Evolutionary conservation across 1,140 invertebrate genomes (phyloP), one percentile per base, ranked within the genome.

Genomic region (Pygmarrhopalites habei): DNA sequence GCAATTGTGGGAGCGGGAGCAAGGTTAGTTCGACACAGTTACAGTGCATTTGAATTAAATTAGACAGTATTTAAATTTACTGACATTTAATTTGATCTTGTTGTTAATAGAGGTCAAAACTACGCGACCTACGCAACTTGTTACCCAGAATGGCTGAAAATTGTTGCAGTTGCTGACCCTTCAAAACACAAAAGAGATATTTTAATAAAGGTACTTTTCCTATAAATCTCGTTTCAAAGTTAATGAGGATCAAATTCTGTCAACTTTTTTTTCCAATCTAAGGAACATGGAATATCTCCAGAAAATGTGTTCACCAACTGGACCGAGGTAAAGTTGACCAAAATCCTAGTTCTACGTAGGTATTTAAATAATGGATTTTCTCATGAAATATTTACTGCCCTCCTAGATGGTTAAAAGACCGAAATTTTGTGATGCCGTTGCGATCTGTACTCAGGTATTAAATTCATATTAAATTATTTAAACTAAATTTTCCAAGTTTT

Each of bases 401-500:
- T n/a, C n/a, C 32, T 66, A 75, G 41, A 70, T 74, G 5, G 68
- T 65, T 15, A 61, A 72, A n/a, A 61, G 30, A 32, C 72, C 74
- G 1, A 77, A 75, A 64, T 69, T 79, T 71, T 75, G 76, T 23
- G 77, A 79, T 65, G 74, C 73, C 69, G 78, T 75, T 17, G 74
- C 79, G 25, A 77, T 79, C 60, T 72, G 74, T 52, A 78, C 78
- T n/a, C n/a, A n/a, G n/a, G n/a, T n/a, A n/a, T n/a, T n/a, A n/a
- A n/a, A n/a, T n/a, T n/a, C n/a, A n/a, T n/a, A n/a, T n/a, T n/a
- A n/a, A n/a, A n/a, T n/a, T n/a, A n/a, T n/a, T n/a, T n/a, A n/a
- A n/a, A n/a, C n/a, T n/a, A n/a, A n/a, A n/a, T n/a, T n/a, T n/a
- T n/a, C n/a, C n/a, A n/a, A n/a, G n/a, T n/a, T n/a, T n/a, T n/a